Evolutionary conservation across 1,140 invertebrate genomes (phyloP).

Genomic region (Bilobella aurantiaca): DNA sequence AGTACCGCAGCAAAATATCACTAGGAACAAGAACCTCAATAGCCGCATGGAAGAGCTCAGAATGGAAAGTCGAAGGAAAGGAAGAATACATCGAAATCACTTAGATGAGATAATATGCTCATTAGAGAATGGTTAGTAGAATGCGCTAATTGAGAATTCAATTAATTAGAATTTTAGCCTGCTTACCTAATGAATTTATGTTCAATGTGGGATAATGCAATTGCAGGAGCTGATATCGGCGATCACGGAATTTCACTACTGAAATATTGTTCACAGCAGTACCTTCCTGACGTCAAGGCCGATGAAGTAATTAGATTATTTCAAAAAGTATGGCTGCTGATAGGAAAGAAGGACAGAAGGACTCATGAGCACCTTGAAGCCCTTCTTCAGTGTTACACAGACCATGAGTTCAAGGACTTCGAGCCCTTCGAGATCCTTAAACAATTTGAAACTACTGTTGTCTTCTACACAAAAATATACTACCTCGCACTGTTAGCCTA

Average conservation of each 20-base stretch:
- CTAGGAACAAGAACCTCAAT: no score
- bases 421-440: neutral
- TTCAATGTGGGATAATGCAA: no score
- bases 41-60: no score
- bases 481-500: constrained; percentile 11
- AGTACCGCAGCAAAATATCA: no score
- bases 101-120: neutral
- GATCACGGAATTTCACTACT: neutral
- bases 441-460: neutral
- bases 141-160: neutral
- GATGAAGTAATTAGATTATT: neutral
- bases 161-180: neutral
- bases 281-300: neutral
- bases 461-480: constrained; percentile 14
- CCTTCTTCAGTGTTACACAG: neutral
- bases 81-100: neutral
- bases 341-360: neutral
- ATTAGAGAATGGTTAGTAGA: neutral
- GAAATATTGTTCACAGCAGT: neutral
- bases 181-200: no score
- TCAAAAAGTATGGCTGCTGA: neutral
- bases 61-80: neutral
- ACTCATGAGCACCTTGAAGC: neutral
- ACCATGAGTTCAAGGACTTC: neutral
- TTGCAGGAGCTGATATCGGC: neutral